Percentiles rank a stretch among this genome's conserved stretches.
phyloP scores from a whole-genome alignment of 2,113 vertebrate genomes.

The Tetrax tetrax region DNA sequence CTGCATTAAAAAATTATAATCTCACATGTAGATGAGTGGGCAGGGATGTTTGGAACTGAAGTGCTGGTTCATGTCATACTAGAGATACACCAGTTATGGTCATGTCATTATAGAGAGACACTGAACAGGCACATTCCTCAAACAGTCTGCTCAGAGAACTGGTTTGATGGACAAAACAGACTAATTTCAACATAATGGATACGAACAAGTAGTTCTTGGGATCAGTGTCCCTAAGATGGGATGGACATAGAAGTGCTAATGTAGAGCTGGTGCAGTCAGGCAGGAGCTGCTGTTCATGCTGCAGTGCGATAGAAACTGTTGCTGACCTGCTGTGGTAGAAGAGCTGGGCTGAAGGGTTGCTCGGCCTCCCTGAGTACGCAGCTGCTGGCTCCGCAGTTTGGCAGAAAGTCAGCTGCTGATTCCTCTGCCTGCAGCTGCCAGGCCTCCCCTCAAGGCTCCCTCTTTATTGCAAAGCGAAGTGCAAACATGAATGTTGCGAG shows the following conservation, averaged over 20 bases:
- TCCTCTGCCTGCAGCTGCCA: not conserved
- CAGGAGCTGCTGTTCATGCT: not conserved
- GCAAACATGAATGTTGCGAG: not conserved
- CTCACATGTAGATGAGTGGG: not conserved
- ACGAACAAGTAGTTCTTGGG: not conserved
- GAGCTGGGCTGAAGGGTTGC: not conserved
- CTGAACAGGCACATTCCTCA: not conserved
- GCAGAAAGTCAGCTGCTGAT: not conserved
- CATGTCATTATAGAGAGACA: not conserved
- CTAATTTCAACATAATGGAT: not conserved
- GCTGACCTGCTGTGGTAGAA: not conserved
- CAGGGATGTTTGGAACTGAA: not conserved
- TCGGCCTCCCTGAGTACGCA: not conserved
- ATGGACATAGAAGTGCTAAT: not conserved
- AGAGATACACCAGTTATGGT: not conserved
- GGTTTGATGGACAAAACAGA: not conserved
- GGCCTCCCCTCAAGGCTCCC: not conserved
- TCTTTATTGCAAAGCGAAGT: not conserved
- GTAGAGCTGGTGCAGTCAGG: not conserved
- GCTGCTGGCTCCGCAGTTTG: not conserved
- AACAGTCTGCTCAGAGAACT: not conserved
- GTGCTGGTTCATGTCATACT: fast-evolving
- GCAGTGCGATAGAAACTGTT: not conserved
- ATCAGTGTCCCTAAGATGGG: not conserved
- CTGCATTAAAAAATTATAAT: not conserved